phyloP scores from a whole-genome alignment of 2,113 vertebrate genomes.

The Trematocara variabile region DNA sequence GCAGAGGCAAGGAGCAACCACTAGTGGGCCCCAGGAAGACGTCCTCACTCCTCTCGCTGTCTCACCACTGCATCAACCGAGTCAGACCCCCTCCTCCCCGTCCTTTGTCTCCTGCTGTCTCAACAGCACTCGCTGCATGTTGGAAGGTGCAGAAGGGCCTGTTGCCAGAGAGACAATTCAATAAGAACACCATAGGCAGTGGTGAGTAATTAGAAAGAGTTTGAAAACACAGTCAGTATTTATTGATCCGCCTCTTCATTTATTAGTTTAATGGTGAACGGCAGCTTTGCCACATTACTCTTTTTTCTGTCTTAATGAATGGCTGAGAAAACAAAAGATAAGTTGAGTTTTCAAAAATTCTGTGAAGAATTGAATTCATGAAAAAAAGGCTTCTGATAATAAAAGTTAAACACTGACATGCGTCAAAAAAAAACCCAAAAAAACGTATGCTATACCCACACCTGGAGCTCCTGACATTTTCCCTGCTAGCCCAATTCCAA shows the following conservation, averaged over 20 bases:
- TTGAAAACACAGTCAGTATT: not conserved
- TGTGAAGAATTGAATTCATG: too few relatives aligned
- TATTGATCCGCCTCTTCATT: not conserved
- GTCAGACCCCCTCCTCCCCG: not conserved
- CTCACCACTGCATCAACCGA: not conserved
- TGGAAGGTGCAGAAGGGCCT: not conserved
- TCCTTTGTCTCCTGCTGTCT: not conserved
- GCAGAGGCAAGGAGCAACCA: slow-evolving; percentile 21
- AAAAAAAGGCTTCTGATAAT: not conserved
- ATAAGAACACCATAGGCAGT: not conserved
- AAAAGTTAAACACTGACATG: slow-evolving; percentile 12
- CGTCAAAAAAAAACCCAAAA: not conserved
- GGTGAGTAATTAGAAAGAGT: slow-evolving; percentile 2
- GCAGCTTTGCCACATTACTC: not conserved
- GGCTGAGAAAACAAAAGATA: not conserved
- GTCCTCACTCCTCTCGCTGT: not conserved
- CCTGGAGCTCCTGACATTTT: slow-evolving; percentile 45
- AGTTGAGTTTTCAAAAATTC: not conserved
- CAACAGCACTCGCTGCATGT: not conserved
- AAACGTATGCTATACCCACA: not conserved
- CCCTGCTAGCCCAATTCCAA: slow-evolving; percentile 41
- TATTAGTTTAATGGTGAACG: not conserved
- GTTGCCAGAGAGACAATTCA: not conserved
- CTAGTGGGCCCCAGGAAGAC: slow-evolving; percentile 53
- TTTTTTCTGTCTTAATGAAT: not conserved